Conservation (phyloP, 2,797 vertebrate species). For the Gymnocypris eckloni region DNA sequence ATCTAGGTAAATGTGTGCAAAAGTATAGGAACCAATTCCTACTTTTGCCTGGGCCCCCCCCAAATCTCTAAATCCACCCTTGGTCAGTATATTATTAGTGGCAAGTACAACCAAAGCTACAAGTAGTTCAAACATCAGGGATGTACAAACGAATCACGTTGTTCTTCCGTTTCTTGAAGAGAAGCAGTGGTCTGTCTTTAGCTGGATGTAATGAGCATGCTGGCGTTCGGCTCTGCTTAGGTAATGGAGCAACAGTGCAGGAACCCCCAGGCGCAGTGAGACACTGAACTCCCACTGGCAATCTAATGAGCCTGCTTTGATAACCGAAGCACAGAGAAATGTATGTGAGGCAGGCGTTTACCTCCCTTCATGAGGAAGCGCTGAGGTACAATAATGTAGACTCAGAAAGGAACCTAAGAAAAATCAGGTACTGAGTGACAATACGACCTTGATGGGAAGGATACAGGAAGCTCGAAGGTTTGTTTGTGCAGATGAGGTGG, state of each 20-base stretch:
- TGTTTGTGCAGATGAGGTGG: neutral
- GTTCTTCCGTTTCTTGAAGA: slow-evolving; percentile 22
- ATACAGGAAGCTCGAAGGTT: slow-evolving; percentile 24
- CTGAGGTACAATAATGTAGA: neutral
- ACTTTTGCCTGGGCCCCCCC: too few species aligned
- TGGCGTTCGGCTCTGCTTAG: neutral
- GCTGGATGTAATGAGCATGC: slow-evolving; percentile 25
- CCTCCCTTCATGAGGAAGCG: neutral
- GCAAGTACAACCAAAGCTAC: slow-evolving; percentile 2
- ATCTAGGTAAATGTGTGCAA: too few species aligned
- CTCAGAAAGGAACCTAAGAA: neutral
- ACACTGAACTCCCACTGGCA: slow-evolving; percentile 30
- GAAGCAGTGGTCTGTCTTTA: slow-evolving; percentile 18
- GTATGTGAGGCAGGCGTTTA: slow-evolving; percentile 1
- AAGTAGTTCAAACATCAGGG: slow-evolving; percentile 6
- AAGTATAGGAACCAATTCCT: too few species aligned
- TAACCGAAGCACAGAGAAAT: slow-evolving; percentile 18
- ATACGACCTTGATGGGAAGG: neutral
- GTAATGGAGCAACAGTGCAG: slow-evolving; percentile 30
- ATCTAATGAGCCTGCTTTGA: slow-evolving; percentile 50
- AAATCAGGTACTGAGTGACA: neutral
- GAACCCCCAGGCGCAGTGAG: neutral
- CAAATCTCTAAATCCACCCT: too few species aligned
- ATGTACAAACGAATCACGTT: neutral
- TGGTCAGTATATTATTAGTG: slow-evolving; percentile 1